Evolutionary conservation across 2,888 invertebrate genomes (phyloP), one percentile per base, ranked within the genome.

Genomic region (Sminthurides aquaticus): DNA sequence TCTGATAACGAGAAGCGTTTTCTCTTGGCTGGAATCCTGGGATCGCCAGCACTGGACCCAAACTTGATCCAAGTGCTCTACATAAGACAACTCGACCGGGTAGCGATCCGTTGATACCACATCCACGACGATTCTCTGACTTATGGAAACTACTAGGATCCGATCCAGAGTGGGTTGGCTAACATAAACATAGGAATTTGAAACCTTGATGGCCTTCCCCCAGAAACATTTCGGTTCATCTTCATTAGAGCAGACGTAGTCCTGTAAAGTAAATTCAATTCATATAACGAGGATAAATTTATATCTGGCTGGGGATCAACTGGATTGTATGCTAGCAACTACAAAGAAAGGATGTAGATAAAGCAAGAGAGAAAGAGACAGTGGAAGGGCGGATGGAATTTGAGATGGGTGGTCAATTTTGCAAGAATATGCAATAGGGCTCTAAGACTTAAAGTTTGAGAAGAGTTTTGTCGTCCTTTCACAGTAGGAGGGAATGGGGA

Each of bases 141-240:
- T 81, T 75, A 86, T 85, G 76, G 87, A 87, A 75, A 89, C 85
- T 60, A 88, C 85, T 29, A 88, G 80, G 56, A 88, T 83, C 60
- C 89, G 80, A 78, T 87, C 86, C 73, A 85, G 82, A 67, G 82
- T 81, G 5, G 89, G 88, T 77, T 89, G 89, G 1, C 85, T 85
- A 20, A 85, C 86, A 77, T 88, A 89, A 27, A 88, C 84, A 77
- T 87, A 88, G 69, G 85, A 80, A 76, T 86, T 84, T 55, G 84
- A 85, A 3, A 88, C 87, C 75, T 86, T 86, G 70, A 88, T 84
- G 18, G 87, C 86, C 22, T 83, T 80, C 1, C 88, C 88, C 89
- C 88, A 88, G 59, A 83, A 82, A 77, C 89, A 89, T 69, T 82
- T 81, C 29, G 82, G 81, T 65, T 81, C 85, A 76, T 86, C 84